phyloP scores from a whole-genome alignment of 2,113 vertebrate species.

The Aythya baeri region DNA sequence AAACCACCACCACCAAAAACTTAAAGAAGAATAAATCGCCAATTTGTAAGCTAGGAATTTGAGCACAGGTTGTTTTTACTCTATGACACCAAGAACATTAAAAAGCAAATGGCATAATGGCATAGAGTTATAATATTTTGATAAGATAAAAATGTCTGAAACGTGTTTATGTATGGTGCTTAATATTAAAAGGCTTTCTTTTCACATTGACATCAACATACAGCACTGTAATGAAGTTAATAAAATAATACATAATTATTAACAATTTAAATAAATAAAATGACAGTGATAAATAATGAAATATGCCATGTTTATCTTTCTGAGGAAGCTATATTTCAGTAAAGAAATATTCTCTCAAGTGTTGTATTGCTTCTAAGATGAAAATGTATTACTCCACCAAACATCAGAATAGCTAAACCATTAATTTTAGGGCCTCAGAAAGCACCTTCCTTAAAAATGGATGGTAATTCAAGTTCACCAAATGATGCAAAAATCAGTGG shows the following conservation, averaged over 20 bases:
- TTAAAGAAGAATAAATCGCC: not conserved
- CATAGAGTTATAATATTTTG: not conserved
- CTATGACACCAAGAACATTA: not conserved
- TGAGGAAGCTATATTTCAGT: not conserved
- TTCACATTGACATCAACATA: not conserved
- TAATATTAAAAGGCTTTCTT: not conserved
- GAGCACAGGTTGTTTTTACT: not conserved
- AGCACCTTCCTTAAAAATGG: not conserved
- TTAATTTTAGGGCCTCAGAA: not conserved
- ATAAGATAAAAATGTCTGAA: not conserved
- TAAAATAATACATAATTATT: no score
- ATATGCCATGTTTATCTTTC: not conserved
- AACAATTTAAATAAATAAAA: not conserved
- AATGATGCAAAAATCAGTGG: not conserved
- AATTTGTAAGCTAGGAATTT: not conserved
- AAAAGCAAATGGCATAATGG: not conserved
- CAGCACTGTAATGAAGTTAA: not conserved
- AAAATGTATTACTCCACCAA: not conserved
- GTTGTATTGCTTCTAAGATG: not conserved
- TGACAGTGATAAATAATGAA: not conserved
- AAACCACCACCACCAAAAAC: no score
- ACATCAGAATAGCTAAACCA: not conserved
- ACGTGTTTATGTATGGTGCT: not conserved
- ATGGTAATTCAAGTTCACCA: not conserved
- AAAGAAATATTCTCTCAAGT: not conserved